Evolutionary conservation across 2,113 vertebrate genomes (phyloP).

Genomic region (Peromyscus californicus): DNA sequence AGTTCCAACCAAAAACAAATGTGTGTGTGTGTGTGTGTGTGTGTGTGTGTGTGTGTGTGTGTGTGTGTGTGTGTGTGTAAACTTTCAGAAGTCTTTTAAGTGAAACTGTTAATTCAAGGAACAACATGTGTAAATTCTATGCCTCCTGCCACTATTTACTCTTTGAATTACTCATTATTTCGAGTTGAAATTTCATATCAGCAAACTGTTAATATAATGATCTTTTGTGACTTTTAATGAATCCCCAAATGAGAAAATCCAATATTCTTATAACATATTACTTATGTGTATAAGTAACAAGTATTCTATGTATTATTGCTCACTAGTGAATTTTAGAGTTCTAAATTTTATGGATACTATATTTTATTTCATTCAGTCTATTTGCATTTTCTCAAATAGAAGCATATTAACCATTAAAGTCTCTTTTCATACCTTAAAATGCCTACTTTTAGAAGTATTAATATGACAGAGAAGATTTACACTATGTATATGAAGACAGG

Average conservation of each 20-base stretch:
- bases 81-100: neutral
- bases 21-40: too few relatives aligned
- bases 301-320: neutral
- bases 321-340: neutral
- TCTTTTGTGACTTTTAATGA: constrained; percentile 55
- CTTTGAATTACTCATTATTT: constrained; percentile 27
- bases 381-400: neutral
- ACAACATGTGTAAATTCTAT: neutral
- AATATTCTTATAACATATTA: neutral
- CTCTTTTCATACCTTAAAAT: neutral
- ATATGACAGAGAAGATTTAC: neutral
- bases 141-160: constrained; percentile 10
- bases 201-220: neutral
- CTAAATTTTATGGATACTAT: neutral
- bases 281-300: neutral
- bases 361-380: neutral
- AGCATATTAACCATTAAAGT: neutral
- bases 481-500: neutral
- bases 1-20: too few relatives aligned
- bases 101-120: constrained; percentile 32
- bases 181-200: neutral
- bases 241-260: neutral
- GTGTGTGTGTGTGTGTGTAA: neutral
- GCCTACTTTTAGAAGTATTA: neutral
- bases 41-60: neutral